These are phyloP conservation scores for Marcusenius ussheri DNA, from an alignment of 2,113 vertebrate species.

Conservation along the genomic window DNA sequence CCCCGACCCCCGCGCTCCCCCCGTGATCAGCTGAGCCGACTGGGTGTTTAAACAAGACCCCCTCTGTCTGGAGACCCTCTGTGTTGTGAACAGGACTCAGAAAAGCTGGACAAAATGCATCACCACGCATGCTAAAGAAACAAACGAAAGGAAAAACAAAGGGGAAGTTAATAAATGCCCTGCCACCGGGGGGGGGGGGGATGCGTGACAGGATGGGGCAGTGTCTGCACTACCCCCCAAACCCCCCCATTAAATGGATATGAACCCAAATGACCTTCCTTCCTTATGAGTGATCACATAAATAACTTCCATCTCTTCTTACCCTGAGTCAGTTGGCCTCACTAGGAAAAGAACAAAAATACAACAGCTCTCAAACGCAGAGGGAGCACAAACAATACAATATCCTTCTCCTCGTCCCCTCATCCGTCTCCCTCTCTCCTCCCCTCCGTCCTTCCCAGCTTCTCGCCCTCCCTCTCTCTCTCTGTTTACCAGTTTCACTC, in stretches of 20 bases:
- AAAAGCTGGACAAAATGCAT: too few relatives aligned
- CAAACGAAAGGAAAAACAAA: background rate
- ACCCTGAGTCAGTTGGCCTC: background rate
- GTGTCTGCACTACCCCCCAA: background rate
- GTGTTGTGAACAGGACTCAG: background rate
- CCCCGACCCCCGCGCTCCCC: background rate
- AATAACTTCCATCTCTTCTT: background rate
- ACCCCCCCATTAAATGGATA: background rate
- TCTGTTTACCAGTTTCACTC: slow-evolving; percentile 3
- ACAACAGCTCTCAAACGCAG: background rate
- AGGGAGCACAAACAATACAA: background rate
- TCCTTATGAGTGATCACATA: background rate
- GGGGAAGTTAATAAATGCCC: background rate
- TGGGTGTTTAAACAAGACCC: background rate
- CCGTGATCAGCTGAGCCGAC: background rate
- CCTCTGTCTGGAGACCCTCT: background rate
- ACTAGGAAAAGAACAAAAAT: background rate
- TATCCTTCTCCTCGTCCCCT: background rate
- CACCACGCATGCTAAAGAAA: background rate
- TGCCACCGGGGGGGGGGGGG: background rate
- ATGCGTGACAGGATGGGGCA: background rate
- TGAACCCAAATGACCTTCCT: slow-evolving; percentile 9
- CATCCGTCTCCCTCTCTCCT: background rate
- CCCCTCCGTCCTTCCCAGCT: background rate
- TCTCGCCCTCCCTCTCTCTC: slow-evolving; percentile 9